Evolutionary conservation across 2,113 vertebrate genomes (phyloP), one percentile per base, ranked within the genome.

Genomic region (Neogobius melanostomus): DNA sequence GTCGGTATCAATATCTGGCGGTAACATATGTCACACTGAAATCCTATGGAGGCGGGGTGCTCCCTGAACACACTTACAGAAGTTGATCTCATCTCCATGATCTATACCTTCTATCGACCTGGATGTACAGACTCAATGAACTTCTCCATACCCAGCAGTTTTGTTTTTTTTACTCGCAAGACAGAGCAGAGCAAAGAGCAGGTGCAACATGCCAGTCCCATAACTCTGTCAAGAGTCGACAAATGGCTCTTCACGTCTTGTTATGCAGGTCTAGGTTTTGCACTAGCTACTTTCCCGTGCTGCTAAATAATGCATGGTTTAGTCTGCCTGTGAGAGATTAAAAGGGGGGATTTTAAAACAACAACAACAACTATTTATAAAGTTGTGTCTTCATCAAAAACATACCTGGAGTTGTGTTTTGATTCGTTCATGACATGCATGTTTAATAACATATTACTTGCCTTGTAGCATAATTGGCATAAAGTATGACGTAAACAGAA

Each of bases 151-250:
- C 44, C 6, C 6, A 69, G 9, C 7, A 28, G 16, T 16, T 16
- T 57, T 66, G 9, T 12, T 46, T 48, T 62, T 66, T 11, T 12
- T 46, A 43, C 68, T 56, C 50, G 14, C 14, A 46, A 49, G 71
- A 61, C 45, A 10, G 17, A 36, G 28, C 28, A 36, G 28, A 36
- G 12, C 7, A 4, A 57, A 10, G 61, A 66, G 60, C 14, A 56
- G 14, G 12, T 51, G 62, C 5, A 42, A 36, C 42, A 43, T 74
- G 64, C 68, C 77, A 8, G 44, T 67, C 53, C 51, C 49, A 69
- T 59, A 44, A 63, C 15, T 46, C 43, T 45, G n/a, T 10, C 44
- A 47, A n/a, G 4, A 21, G 42, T 52, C 59, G 53, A 52, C 12
- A 68, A 68, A 75, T 49, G 7, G 15, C 28, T 52, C 42, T 60